A percentile compares a stretch with the other conserved stretches of the same genome.
These are phyloP conservation scores for Eudasyphora cyanicolor DNA, from an alignment of 2,888 invertebrate species.

Conservation along the genomic window DNA sequence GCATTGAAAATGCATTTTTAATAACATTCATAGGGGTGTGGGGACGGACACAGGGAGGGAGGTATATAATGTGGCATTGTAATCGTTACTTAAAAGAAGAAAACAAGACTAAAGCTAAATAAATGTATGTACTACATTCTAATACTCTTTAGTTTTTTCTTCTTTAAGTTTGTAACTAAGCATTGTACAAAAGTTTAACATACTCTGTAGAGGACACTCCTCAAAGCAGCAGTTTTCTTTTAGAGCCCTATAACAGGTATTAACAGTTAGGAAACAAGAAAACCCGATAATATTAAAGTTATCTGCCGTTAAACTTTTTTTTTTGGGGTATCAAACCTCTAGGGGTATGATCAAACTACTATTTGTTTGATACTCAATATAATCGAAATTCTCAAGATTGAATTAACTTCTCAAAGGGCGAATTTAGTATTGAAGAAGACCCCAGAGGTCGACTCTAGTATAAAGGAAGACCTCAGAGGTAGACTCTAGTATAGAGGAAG, in stretches of 20 bases:
- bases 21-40: background rate
- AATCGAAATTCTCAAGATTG: no score
- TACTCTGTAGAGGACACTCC: slow-evolving; percentile 42
- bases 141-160: background rate
- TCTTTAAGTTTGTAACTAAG: no score
- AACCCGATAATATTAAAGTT: background rate
- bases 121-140: background rate
- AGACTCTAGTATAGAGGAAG: no score
- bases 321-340: background rate
- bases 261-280: background rate
- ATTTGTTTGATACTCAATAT: background rate
- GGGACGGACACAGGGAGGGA: background rate
- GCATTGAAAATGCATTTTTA: slow-evolving; percentile 55
- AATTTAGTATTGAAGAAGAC: no score
- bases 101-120: slow-evolving; percentile 11
- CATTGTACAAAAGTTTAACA: no score
- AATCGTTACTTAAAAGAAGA: background rate
- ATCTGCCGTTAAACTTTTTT: no score
- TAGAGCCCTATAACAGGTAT: background rate
- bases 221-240: slow-evolving; percentile 31
- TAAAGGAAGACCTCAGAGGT: no score
- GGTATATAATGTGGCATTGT: background rate
- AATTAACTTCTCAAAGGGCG: no score
- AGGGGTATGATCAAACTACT: background rate
- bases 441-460: no score